Evolutionary conservation across 2,113 vertebrate species (phyloP).

Genomic region (Melospiza georgiana): DNA sequence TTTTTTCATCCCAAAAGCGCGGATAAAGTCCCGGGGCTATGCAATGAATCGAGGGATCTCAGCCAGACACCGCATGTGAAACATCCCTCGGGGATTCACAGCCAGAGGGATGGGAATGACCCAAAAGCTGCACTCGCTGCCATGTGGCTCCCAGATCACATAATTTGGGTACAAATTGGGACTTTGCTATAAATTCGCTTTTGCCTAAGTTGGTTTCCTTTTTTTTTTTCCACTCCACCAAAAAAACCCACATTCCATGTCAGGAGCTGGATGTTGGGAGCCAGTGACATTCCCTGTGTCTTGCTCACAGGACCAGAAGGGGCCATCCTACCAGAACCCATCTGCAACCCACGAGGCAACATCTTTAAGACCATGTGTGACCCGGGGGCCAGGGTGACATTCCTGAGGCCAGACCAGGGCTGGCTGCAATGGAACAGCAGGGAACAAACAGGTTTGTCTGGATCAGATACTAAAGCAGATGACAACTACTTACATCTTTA

Average conservation of each 20-base stretch:
- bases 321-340: background rate
- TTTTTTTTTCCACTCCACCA: fast-evolving
- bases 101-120: background rate
- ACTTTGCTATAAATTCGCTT: background rate
- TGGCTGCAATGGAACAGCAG: background rate
- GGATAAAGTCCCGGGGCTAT: background rate
- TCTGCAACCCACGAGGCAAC: background rate
- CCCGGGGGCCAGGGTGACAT: background rate
- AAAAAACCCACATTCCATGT: background rate
- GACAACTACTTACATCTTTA: conserved; percentile 11
- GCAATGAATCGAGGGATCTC: background rate
- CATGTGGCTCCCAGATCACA: background rate
- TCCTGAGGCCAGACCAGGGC: background rate
- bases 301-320: background rate
- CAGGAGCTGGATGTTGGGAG: background rate
- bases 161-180: background rate
- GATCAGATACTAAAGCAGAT: background rate
- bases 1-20: background rate
- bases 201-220: background rate
- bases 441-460: background rate
- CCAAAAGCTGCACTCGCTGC: background rate
- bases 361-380: background rate
- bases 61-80: background rate
- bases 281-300: background rate
- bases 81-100: background rate